Conservation (phyloP, 1,140 invertebrate genomes). For the Trachelipus rathkii region DNA sequence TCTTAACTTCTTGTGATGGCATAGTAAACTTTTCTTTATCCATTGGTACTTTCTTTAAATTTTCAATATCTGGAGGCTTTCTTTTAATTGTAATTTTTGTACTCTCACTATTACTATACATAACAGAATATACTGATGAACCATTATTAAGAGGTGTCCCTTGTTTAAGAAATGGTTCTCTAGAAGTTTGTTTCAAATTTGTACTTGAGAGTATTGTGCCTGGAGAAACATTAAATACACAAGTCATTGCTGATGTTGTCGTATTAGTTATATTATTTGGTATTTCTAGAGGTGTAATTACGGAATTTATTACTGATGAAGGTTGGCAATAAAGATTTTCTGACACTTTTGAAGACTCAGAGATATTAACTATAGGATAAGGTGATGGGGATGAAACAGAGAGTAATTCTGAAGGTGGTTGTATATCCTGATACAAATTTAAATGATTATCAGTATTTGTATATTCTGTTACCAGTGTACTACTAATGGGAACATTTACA, state of each 20-base stretch:
- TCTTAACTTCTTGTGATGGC: constrained; percentile 53
- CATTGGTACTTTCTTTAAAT: constrained; percentile 30
- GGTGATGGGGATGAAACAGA: background rate
- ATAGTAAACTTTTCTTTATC: constrained; percentile 34
- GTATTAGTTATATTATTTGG: constrained; percentile 13
- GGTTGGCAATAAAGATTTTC: background rate
- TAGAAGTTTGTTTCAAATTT: constrained; percentile 42
- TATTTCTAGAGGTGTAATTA: constrained; percentile 1
- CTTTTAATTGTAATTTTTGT: constrained; percentile 78
- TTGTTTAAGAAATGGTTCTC: constrained; percentile 36
- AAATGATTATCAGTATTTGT: constrained; percentile 1
- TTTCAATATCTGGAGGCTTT: constrained; percentile 55
- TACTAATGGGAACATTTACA: background rate
- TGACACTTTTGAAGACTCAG: background rate
- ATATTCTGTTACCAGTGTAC: background rate
- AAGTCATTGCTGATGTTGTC: constrained; percentile 20
- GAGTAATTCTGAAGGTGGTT: background rate
- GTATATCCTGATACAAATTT: background rate
- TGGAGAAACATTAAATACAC: constrained; percentile 32
- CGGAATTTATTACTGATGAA: background rate
- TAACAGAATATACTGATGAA: constrained; percentile 68
- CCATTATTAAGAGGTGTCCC: constrained; percentile 62
- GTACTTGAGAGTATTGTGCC: constrained; percentile 43
- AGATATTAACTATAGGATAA: background rate
- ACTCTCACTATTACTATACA: constrained; percentile 66